Percentiles rank a stretch among this genome's conserved stretches.
phyloP scores from a whole-genome alignment of 2,113 vertebrate genomes.

The Vimba vimba region DNA sequence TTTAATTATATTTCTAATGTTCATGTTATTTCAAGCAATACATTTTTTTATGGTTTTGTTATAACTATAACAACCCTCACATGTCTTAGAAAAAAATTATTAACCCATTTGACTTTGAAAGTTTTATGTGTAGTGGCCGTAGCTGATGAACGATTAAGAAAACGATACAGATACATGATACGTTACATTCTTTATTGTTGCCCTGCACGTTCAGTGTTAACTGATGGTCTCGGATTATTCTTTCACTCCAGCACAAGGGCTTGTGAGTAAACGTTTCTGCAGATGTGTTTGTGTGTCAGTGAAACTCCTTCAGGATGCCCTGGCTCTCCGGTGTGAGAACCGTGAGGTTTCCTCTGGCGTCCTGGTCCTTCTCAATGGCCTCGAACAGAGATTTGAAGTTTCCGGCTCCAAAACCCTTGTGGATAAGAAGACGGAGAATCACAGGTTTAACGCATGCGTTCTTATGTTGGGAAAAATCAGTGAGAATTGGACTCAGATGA shows the following conservation, averaged over 20 bases:
- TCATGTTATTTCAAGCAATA: no score
- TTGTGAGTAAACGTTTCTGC: neutral
- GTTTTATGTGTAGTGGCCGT: neutral
- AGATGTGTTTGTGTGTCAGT: conserved; percentile 59
- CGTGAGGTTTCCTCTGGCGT: conserved; percentile 82
- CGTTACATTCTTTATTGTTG: neutral
- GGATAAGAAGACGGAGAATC: neutral
- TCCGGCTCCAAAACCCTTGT: conserved; percentile 82
- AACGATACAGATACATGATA: neutral
- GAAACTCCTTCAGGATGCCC: conserved; percentile 65
- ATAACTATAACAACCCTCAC: no score
- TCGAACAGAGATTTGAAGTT: conserved; percentile 87
- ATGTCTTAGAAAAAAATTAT: no score
- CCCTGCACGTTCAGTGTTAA: neutral
- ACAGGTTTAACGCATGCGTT: neutral
- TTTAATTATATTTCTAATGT: no score
- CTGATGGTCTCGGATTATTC: neutral
- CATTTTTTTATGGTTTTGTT: no score
- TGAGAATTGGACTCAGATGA: neutral
- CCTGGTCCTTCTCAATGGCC: conserved; percentile 84
- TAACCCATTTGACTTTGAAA: no score
- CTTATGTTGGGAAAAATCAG: neutral
- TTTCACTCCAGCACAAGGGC: neutral
- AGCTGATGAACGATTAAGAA: neutral
- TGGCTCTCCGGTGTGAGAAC: conserved; percentile 62